A percentile compares a stretch with the other conserved stretches of the same genome.
These are phyloP conservation scores for Phrynocephalus versicolor DNA, from an alignment of 2,113 vertebrate species.

Conservation along the genomic window DNA sequence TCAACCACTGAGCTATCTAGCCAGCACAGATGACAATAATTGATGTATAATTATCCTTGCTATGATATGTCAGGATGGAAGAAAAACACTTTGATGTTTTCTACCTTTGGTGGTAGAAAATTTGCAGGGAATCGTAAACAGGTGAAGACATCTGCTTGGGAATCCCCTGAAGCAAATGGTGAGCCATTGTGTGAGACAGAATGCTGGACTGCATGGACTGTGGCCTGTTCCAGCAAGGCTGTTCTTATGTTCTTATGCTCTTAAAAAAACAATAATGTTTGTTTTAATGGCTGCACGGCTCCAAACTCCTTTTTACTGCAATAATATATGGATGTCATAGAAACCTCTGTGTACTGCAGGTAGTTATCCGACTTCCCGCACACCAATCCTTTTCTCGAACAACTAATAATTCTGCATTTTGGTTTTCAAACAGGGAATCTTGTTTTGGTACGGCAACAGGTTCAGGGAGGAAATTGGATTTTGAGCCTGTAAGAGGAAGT, in stretches of 20 bases:
- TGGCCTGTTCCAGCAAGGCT: too few relatives aligned
- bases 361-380: slow-evolving; percentile 38
- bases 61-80: neutral
- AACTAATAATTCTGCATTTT: slow-evolving; percentile 27
- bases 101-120: neutral
- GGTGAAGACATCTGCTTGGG: too few relatives aligned
- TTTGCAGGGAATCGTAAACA: too few relatives aligned
- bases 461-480: slow-evolving; percentile 65
- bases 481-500: slow-evolving; percentile 52
- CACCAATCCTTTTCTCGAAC: slow-evolving; percentile 24
- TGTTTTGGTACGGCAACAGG: slow-evolving; percentile 30
- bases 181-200: too few relatives aligned
- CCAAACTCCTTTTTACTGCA: too few relatives aligned
- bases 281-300: too few relatives aligned
- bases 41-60: neutral
- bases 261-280: too few relatives aligned
- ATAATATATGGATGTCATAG: too few relatives aligned
- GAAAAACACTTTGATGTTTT: neutral
- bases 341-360: slow-evolving; percentile 21
- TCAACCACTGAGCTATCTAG: too few relatives aligned
- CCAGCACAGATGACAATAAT: neutral
- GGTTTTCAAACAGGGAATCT: slow-evolving; percentile 5
- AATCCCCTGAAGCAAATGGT: too few relatives aligned
- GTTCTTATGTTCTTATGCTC: too few relatives aligned
- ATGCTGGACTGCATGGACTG: too few relatives aligned